Conservation (phyloP, 2,113 vertebrate species). For the Etia nguti region DNA sequence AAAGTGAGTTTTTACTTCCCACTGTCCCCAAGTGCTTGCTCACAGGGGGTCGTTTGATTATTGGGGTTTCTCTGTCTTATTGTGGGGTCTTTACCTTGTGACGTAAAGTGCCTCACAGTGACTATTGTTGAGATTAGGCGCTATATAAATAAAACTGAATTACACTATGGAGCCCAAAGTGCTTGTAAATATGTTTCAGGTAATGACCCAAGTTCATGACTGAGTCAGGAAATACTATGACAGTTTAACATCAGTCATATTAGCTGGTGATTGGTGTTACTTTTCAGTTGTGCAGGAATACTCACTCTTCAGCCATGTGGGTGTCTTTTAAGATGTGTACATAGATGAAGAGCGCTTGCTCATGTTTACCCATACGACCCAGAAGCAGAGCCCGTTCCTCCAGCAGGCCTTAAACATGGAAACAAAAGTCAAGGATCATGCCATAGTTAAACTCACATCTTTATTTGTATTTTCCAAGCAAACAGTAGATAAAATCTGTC, state of each 20-base stretch:
- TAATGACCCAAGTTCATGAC: accelerated
- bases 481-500: neutral
- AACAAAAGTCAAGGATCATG: neutral
- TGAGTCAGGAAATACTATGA: neutral
- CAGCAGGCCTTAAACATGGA: slow-evolving; percentile 77
- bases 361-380: slow-evolving; percentile 96
- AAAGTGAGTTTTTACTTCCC: neutral
- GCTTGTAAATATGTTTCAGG: neutral
- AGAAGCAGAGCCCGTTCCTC: slow-evolving; percentile 92
- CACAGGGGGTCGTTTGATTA: neutral
- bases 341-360: slow-evolving; percentile 97
- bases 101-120: neutral
- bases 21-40: neutral
- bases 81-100: neutral
- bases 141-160: neutral
- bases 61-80: neutral
- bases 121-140: neutral
- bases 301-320: slow-evolving; percentile 91
- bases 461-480: neutral
- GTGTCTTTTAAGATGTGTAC: slow-evolving; percentile 92
- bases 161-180: neutral
- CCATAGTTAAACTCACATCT: neutral
- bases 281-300: neutral
- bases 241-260: neutral
- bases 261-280: neutral